Evolutionary conservation across 2,113 vertebrate species (phyloP).

Genomic region (Coregonus clupeaformis): DNA sequence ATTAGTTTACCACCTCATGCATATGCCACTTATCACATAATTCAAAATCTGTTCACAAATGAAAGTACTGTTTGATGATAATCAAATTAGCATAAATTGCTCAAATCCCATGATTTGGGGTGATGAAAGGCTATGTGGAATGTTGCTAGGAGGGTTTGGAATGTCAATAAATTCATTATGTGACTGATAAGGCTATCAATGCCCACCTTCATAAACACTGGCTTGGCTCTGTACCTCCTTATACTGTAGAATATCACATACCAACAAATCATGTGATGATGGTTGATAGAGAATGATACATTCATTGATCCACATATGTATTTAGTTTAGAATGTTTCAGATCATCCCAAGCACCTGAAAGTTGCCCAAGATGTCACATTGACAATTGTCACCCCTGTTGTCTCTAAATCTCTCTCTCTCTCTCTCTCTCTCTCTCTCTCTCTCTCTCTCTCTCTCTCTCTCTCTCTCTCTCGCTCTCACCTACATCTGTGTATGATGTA

Average conservation of each 20-base stretch:
- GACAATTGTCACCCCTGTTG: neutral
- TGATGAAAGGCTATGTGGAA: no score
- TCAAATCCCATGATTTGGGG: no score
- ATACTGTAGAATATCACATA: no score
- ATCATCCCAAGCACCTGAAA: neutral
- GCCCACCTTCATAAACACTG: neutral
- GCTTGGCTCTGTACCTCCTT: no score
- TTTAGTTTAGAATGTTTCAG: neutral
- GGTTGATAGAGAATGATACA: no score
- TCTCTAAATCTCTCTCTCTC: neutral
- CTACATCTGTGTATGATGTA: neutral
- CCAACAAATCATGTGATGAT: no score
- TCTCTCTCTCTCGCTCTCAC: neutral
- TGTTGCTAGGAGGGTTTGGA: neutral
- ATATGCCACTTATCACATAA: no score
- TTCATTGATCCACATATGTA: neutral
- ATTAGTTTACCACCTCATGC: no score
- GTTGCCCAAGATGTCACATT: neutral
- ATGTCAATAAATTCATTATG: neutral
- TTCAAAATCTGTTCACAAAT: no score
- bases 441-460: neutral
- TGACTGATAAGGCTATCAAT: neutral
- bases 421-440: neutral
- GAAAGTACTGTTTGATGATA: no score
- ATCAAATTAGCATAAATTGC: no score